These are phyloP conservation scores for Troides helena DNA, from an alignment of 2,888 invertebrate genomes.

Conservation along the genomic window DNA sequence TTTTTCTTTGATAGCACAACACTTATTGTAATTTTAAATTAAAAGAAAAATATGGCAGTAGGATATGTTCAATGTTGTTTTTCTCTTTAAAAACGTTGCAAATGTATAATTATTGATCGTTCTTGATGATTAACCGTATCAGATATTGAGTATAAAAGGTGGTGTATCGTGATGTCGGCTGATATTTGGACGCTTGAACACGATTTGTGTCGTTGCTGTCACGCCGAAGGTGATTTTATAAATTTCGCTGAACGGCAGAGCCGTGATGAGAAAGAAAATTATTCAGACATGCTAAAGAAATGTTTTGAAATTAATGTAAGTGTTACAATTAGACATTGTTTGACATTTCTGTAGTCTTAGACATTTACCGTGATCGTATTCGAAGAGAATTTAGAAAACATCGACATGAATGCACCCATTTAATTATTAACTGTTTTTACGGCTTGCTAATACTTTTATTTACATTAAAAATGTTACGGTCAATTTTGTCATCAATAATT, in stretches of 20 bases:
- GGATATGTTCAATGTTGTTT: not conserved
- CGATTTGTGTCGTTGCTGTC: conserved; percentile 66
- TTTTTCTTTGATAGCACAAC: not conserved
- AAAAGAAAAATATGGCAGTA: conserved; percentile 16
- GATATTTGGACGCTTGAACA: conserved; percentile 52
- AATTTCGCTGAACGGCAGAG: conserved; percentile 47
- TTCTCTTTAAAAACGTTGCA: not conserved
- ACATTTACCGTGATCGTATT: not conserved
- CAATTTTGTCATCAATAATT: too few species aligned
- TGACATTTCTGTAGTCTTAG: not conserved
- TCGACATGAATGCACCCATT: too few species aligned
- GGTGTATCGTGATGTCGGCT: conserved; percentile 46
- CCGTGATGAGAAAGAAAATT: conserved; percentile 46
- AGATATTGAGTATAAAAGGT: not conserved
- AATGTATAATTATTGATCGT: not conserved
- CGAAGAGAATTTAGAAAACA: not conserved
- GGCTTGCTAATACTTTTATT: not conserved
- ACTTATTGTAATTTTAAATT: not conserved
- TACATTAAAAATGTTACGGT: too few species aligned
- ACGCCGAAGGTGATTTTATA: conserved; percentile 55
- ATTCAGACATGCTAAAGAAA: conserved; percentile 54
- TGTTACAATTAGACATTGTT: conserved; percentile 5
- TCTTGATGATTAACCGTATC: conserved; percentile 1
- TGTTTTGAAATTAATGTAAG: conserved; percentile 55
- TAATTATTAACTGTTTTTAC: too few species aligned